Base-by-base conservation (phyloP, 2,888 invertebrate species). In the Acheta domesticus region DNA sequence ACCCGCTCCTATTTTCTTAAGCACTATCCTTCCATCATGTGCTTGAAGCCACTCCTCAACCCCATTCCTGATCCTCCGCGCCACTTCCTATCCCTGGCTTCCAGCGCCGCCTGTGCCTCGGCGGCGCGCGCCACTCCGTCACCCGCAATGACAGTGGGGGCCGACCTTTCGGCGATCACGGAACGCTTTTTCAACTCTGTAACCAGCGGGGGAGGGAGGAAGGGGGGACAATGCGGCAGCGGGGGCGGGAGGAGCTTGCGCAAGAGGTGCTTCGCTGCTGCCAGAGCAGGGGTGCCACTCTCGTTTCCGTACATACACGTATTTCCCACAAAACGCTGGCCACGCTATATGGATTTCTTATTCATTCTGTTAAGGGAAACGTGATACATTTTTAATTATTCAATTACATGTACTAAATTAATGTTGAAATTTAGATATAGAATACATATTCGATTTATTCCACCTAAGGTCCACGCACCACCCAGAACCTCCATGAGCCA, bases 91-190 rank as follows among this genome's bases (percentile, higher is more conserved):
- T n/a, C 16, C 62, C 8, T n/a, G n/a, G 62, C 62, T n/a, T 62
- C n/a, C 62, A 62, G 16, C 62, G 62, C 14, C 62, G 62, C 62
- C 62, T 14, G 16, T 0, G n/a, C 62, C 19, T 4, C 14, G 19
- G 14, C 62, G 16, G 16, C 62, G n/a, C 62, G 16, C 62, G 62
- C 62, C 62, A 19, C 62, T 62, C 62, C n/a, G 62, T 62, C 62
- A 62, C 62, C 62, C 12, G 0, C 62, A 62, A 12, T n/a, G 62
- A 62, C 62, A 62, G 62, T 16, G 62, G 62, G 62, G 62, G 62
- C n/a, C n/a, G 62, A 62, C 62, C n/a, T 62, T 62, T 62, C 62
- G 12, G n/a, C 62, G 62, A 62, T 62, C 62, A 62, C 62, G 62
- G n/a, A 62, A 62, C n/a, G 62, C 62, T 62, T 62, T 62, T 62